A percentile compares a stretch with the other conserved stretches of the same genome.
Conservation (phyloP, 2,888 invertebrate species). For the Timema cristinae region DNA sequence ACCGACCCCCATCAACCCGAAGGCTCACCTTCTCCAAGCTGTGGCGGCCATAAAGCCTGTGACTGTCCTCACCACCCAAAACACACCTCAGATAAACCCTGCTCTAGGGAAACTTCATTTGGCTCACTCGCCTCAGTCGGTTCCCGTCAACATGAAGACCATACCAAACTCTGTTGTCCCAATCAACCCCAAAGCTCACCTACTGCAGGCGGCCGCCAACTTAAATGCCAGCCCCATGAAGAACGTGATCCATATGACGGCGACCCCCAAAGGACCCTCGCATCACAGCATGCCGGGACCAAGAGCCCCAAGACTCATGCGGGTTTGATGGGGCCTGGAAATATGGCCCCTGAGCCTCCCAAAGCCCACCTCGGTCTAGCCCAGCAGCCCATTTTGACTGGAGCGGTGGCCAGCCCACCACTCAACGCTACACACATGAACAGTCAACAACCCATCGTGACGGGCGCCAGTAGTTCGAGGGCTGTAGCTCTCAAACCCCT, state of each 20-base stretch:
- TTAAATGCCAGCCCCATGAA: not conserved
- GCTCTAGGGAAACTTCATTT: too few relatives aligned
- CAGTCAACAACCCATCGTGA: slow-evolving; percentile 47
- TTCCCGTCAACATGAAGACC: slow-evolving; percentile 22
- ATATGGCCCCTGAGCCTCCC: slow-evolving; percentile 34
- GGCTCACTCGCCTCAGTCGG: slow-evolving; percentile 9
- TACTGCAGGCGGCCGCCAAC: slow-evolving; percentile 42
- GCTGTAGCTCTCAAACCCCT: slow-evolving; percentile 23
- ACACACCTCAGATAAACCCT: not conserved
- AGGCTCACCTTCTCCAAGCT: slow-evolving; percentile 45
- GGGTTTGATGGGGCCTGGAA: slow-evolving; percentile 23
- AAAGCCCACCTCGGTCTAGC: slow-evolving; percentile 34
- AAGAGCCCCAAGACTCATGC: slow-evolving; percentile 26
- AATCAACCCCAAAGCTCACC: slow-evolving; percentile 46
- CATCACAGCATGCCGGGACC: slow-evolving; percentile 26
- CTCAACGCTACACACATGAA: slow-evolving; percentile 46
- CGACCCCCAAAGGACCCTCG: slow-evolving; percentile 34
- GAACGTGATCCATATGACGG: slow-evolving; percentile 13
- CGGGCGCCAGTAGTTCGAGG: slow-evolving; percentile 43
- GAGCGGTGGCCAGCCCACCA: slow-evolving; percentile 55
- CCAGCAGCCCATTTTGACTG: slow-evolving; percentile 33
- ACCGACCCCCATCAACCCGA: slow-evolving; percentile 42
- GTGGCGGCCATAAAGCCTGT: slow-evolving; percentile 33
- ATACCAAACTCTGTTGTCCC: slow-evolving; percentile 36
- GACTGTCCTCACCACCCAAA: not conserved